phyloP scores from a whole-genome alignment of 2,797 vertebrate species.

The Gadopsis bispinosus region DNA sequence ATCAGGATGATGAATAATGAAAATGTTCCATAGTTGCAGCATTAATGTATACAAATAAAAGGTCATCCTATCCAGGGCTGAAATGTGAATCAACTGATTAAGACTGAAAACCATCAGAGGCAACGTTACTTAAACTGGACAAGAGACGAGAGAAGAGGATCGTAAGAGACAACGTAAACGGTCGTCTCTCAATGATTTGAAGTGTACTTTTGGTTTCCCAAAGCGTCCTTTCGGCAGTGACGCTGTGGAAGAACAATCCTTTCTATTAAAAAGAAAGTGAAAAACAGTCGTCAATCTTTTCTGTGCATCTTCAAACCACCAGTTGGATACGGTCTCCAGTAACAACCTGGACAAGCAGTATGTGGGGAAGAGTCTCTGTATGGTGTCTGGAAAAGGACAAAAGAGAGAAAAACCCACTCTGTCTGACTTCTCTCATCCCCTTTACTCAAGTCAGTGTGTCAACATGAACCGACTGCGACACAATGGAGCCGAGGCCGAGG shows the following conservation, averaged over 20 bases:
- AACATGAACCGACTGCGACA: slow-evolving; percentile 67
- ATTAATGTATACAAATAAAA: too few species aligned
- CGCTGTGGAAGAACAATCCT: background rate
- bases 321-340: slow-evolving; percentile 47
- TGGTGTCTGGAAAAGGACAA: slow-evolving; percentile 71
- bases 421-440: slow-evolving; percentile 77
- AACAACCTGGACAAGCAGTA: slow-evolving; percentile 38
- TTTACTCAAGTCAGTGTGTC: slow-evolving; percentile 72
- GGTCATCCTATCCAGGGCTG: background rate
- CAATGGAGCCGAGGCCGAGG: slow-evolving; percentile 48
- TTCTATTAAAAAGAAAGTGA: slow-evolving; percentile 14
- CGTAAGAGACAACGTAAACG: background rate
- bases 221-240: background rate
- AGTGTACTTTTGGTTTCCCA: slow-evolving; percentile 1
- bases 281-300: slow-evolving; percentile 9
- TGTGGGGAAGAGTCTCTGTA: slow-evolving; percentile 37
- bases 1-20: too few species aligned
- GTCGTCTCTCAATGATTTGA: background rate
- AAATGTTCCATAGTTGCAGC: too few species aligned
- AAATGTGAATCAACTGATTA: background rate
- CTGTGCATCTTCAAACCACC: slow-evolving; percentile 26
- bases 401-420: slow-evolving; percentile 69
- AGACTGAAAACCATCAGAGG: background rate
- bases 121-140: background rate
- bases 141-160: background rate